Evolutionary conservation across 2,797 vertebrate species (phyloP).

Genomic region (Lates japonicus): DNA sequence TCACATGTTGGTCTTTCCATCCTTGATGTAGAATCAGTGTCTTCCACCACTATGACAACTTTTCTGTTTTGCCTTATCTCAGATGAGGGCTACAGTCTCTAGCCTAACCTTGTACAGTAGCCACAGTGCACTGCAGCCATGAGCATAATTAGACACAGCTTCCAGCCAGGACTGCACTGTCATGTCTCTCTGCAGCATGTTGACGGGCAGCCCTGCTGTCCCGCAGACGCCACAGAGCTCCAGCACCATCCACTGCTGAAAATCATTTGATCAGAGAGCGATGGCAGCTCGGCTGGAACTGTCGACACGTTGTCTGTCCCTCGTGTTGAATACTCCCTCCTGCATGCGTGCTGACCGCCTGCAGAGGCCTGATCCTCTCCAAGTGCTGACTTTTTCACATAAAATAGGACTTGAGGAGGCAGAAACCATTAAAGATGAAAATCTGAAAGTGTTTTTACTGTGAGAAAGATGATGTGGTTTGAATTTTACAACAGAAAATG

Average conservation of each 20-base stretch:
- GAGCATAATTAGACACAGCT: constrained; percentile 28
- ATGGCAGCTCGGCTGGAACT: constrained; percentile 60
- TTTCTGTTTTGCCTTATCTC: not conserved
- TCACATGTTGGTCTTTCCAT: not conserved
- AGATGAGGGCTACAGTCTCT: not conserved
- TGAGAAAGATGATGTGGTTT: not conserved
- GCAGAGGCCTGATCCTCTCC: constrained; percentile 20
- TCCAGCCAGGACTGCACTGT: constrained; percentile 30
- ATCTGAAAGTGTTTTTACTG: not conserved
- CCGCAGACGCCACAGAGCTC: constrained; percentile 45
- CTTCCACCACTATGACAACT: no score
- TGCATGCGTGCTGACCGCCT: constrained; percentile 22
- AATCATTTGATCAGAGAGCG: constrained; percentile 47
- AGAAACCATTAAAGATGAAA: constrained; percentile 14
- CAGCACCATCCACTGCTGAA: constrained; percentile 29
- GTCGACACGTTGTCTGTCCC: constrained; percentile 37
- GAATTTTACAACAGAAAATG: not conserved
- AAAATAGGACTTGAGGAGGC: not conserved
- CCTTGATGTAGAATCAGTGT: no score
- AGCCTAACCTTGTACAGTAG: not conserved
- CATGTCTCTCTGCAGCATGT: constrained; percentile 39
- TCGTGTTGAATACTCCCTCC: constrained; percentile 13
- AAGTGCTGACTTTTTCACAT: constrained; percentile 11
- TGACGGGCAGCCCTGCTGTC: constrained; percentile 50
- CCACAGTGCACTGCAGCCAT: not conserved